A percentile compares a stretch with the other conserved stretches of the same genome.
These are phyloP conservation scores for Hanleya hanleyi DNA, from an alignment of 2,888 invertebrate species.

Conservation along the genomic window DNA sequence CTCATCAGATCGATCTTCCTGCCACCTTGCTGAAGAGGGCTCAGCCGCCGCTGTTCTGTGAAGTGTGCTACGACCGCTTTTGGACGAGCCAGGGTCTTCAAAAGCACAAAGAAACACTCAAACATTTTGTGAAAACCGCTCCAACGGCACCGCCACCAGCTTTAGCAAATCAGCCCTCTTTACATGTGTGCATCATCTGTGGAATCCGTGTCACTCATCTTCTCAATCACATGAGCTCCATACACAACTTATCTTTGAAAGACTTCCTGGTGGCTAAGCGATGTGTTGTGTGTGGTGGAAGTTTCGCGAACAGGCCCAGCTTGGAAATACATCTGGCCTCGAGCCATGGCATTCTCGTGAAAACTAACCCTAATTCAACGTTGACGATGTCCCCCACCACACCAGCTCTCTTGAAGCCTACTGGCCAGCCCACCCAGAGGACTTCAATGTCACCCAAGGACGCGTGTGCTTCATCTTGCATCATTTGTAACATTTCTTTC, in stretches of 20 bases:
- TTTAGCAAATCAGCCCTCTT: background rate
- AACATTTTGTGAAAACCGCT: slow-evolving; percentile 36
- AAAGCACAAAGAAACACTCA: slow-evolving; percentile 85
- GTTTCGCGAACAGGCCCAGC: slow-evolving; percentile 47
- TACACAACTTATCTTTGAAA: slow-evolving; percentile 92
- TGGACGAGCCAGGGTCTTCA: slow-evolving; percentile 98
- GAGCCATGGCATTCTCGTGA: slow-evolving; percentile 58
- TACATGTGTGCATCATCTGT: slow-evolving; percentile 44
- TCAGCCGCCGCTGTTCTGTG: slow-evolving; percentile 93
- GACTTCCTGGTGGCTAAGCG: slow-evolving; percentile 56
- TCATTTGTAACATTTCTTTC: slow-evolving; percentile 63
- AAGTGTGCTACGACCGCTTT: slow-evolving; percentile 96
- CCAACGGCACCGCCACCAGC: background rate
- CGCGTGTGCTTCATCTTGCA: slow-evolving; percentile 39
- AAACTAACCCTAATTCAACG: slow-evolving; percentile 25
- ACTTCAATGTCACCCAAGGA: background rate
- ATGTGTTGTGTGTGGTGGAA: slow-evolving; percentile 60
- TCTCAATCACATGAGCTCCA: slow-evolving; percentile 91
- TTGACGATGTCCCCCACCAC: too few relatives aligned
- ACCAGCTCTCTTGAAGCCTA: background rate
- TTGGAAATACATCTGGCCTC: slow-evolving; percentile 60
- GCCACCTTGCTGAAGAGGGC: slow-evolving; percentile 57
- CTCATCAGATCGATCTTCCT: slow-evolving; percentile 83
- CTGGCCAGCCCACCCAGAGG: background rate
- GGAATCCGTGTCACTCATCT: slow-evolving; percentile 78